These are phyloP conservation scores for Drosophila melanosoma DNA, from an alignment of 2,888 invertebrate species.

Conservation along the genomic window DNA sequence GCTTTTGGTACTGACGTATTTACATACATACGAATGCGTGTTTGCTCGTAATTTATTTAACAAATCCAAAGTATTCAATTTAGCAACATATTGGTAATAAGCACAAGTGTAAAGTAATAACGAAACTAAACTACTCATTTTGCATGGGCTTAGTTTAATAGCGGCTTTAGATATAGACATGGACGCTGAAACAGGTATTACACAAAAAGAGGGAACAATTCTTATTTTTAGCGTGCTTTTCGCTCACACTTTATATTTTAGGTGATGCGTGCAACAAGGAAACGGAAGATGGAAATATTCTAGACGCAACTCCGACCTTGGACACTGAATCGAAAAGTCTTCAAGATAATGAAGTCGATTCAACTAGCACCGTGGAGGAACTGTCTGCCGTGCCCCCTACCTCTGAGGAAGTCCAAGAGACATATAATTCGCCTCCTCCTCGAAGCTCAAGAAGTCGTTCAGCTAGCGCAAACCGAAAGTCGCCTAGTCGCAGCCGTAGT, in stretches of 20 bases:
- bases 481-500: slow-evolving; percentile 66
- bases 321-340: slow-evolving; percentile 21
- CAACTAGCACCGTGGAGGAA: slow-evolving; percentile 38
- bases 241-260: slow-evolving; percentile 33
- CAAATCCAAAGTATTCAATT: slow-evolving; percentile 23
- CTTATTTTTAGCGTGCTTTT: slow-evolving; percentile 37
- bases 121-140: neutral
- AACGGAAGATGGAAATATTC: slow-evolving; percentile 18
- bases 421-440: slow-evolving; percentile 30
- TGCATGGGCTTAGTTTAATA: slow-evolving; percentile 17
- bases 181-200: slow-evolving; percentile 44
- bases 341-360: slow-evolving; percentile 52
- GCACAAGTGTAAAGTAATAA: neutral
- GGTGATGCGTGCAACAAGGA: slow-evolving; percentile 26
- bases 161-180: slow-evolving; percentile 30
- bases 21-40: slow-evolving; percentile 11
- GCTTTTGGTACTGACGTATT: slow-evolving; percentile 15
- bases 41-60: slow-evolving; percentile 31
- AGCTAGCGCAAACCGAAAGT: slow-evolving; percentile 73
- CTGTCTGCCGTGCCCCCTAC: neutral
- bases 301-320: slow-evolving; percentile 4
- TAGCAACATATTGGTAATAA: slow-evolving; percentile 4
- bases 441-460: slow-evolving; percentile 42
- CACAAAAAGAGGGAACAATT: slow-evolving; percentile 22
- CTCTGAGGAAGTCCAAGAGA: slow-evolving; percentile 16